Percentiles rank a stretch among this genome's conserved stretches.
phyloP scores from a whole-genome alignment of 2,888 invertebrate species.

The Synanthedon formicaeformis region DNA sequence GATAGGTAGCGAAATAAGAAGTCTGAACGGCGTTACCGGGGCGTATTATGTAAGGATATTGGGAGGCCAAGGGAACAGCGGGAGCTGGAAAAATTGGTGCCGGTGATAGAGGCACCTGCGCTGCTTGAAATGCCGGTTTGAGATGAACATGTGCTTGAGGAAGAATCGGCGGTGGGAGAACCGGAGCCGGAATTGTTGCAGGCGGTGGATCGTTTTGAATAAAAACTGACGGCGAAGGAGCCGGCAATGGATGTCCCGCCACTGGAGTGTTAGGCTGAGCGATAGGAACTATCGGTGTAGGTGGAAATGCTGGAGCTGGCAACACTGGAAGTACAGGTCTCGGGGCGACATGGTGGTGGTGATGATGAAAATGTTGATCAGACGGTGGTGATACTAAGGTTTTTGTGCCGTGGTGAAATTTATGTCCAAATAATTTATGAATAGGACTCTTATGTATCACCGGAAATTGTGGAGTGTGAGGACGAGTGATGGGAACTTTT shows the following conservation, averaged over 20 bases:
- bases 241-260: constrained; percentile 32
- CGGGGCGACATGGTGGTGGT: constrained; percentile 52
- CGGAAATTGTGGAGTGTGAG: constrained; percentile 34
- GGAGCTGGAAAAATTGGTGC: constrained; percentile 13
- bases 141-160: constrained; percentile 27
- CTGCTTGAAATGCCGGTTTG: constrained; percentile 29
- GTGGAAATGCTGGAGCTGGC: constrained; percentile 19
- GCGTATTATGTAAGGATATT: constrained; percentile 45
- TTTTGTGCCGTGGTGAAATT: constrained; percentile 43
- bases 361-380: constrained; percentile 54
- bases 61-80: constrained; percentile 23
- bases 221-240: constrained; percentile 26
- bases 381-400: constrained; percentile 32
- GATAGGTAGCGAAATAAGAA: constrained; percentile 56
- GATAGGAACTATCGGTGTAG: constrained; percentile 14
- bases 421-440: constrained; percentile 48
- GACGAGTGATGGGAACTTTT: constrained; percentile 50
- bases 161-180: constrained; percentile 25
- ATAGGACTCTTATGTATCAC: constrained; percentile 46
- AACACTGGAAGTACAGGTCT: constrained; percentile 41
- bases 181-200: constrained; percentile 21
- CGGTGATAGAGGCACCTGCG: constrained; percentile 24
- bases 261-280: constrained; percentile 18
- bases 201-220: constrained; percentile 14
- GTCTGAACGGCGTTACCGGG: constrained; percentile 59